Evolutionary conservation across 2,113 vertebrate genomes (phyloP), one percentile per base, ranked within the genome.

Genomic region (Cololabis saira): DNA sequence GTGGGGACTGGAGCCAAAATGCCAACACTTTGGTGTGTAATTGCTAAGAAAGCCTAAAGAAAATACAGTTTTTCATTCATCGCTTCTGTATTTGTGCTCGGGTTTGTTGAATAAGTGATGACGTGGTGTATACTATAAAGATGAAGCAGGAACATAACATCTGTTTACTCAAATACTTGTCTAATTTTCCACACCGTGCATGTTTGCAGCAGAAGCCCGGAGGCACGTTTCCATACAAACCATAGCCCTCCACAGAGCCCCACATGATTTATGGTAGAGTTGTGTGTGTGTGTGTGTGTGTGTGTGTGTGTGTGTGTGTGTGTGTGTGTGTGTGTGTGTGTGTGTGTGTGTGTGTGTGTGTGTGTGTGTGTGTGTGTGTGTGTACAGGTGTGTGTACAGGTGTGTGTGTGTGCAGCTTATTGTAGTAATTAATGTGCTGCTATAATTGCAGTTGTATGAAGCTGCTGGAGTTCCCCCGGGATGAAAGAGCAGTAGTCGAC

Each of bases 141-240:
- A 37, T 7, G 33, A 7, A 37, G 61, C 3, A 24, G 72, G 44
- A 72, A 78, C 63, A 64, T 14, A n/a, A n/a, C n/a, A n/a, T n/a
- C n/a, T n/a, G n/a, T 44, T 45, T 45, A 30, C 30, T 30, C 30
- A 4, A 8, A 3, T 37, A 7, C 33, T 37, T 27, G 24, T 27
- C 44, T 55, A 18, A 16, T 33, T 33, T 56, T 67, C 43, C 60
- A 19, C 45, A 19, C 11, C 12, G 8, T 33, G 2, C 4, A 5
- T n/a, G 5, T 27, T n/a, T 53, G 12, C 47, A 27, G 17, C 3
- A 13, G 9, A 56, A 16, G 22, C 65, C 58, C 57, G 68, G 0
- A 77, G 62, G 51, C 66, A 68, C 4, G 42, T 77, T 78, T 72
- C 70, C 62, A 65, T 75, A 49, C 59, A 62, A 71, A 50, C 63